A percentile compares a stretch with the other conserved stretches of the same genome.
Evolutionary conservation across 2,797 vertebrate species (phyloP).

Genomic region (Sebastes iracundus): DNA sequence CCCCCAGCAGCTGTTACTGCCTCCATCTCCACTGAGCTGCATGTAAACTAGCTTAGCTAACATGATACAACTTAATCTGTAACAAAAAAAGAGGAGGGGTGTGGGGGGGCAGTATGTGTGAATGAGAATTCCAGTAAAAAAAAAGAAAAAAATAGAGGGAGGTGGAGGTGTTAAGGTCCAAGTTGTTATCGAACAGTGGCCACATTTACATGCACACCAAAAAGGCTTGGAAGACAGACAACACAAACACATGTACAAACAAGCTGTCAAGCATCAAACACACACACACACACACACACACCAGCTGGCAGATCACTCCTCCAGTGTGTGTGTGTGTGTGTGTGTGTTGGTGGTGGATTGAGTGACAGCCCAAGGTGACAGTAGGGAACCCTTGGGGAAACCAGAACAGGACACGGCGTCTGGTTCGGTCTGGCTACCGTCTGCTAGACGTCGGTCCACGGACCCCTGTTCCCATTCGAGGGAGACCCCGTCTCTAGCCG

Average conservation of each 20-base stretch:
- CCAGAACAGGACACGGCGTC: slow-evolving; percentile 67
- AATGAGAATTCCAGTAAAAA: background rate
- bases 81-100: background rate
- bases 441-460: slow-evolving; percentile 66
- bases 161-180: background rate
- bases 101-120: background rate
- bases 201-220: slow-evolving; percentile 1
- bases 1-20: slow-evolving; percentile 35
- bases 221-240: slow-evolving; percentile 8
- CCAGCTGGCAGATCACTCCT: slow-evolving; percentile 55
- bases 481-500: slow-evolving; percentile 62
- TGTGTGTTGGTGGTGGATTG: slow-evolving; percentile 36
- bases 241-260: slow-evolving; percentile 42
- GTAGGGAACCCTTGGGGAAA: slow-evolving; percentile 52
- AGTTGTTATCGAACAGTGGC: slow-evolving; percentile 6
- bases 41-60: slow-evolving; percentile 27
- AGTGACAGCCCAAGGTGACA: slow-evolving; percentile 73
- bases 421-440: slow-evolving; percentile 72
- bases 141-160: background rate
- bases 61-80: slow-evolving; percentile 12
- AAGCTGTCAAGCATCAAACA: slow-evolving; percentile 31
- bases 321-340: background rate
- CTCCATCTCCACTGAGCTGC: slow-evolving; percentile 35
- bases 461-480: slow-evolving; percentile 62
- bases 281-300: slow-evolving; percentile 9